These are phyloP conservation scores for Eugnorisma glareosa DNA, from an alignment of 2,888 invertebrate genomes.

Conservation along the genomic window DNA sequence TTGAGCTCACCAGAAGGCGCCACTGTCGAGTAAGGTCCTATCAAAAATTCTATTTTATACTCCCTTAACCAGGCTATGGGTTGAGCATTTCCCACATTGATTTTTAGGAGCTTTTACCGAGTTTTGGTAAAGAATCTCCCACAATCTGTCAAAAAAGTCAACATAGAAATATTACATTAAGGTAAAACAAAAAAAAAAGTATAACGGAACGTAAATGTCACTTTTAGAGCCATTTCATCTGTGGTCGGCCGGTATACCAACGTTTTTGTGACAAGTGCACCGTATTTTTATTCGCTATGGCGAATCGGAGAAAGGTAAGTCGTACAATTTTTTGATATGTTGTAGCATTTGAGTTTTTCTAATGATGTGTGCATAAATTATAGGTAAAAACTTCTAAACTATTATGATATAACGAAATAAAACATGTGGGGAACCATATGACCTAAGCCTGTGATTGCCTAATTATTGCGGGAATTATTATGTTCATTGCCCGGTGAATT, in stretches of 20 bases:
- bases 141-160: constrained; percentile 2
- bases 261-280: constrained; percentile 32
- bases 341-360: constrained; percentile 43
- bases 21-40: too few relatives aligned
- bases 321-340: constrained; percentile 42
- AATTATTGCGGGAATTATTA: constrained; percentile 17
- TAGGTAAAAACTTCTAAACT: constrained; percentile 22
- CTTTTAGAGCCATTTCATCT: constrained; percentile 30
- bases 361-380: constrained; percentile 32
- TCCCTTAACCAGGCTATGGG: constrained; percentile 6
- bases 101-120: constrained; percentile 13
- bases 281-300: constrained; percentile 10
- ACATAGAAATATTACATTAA: background rate
- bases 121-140: constrained; percentile 31
- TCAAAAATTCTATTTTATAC: too few relatives aligned
- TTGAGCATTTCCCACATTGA: constrained; percentile 16
- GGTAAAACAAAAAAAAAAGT: too few relatives aligned
- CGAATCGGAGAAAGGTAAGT: constrained; percentile 10
- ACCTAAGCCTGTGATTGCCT: constrained; percentile 15
- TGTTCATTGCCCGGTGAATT: constrained; percentile 30
- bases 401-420: constrained; percentile 20
- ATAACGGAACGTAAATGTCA: too few relatives aligned
- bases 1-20: too few relatives aligned
- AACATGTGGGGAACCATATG: constrained; percentile 30
- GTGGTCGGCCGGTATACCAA: constrained; percentile 29